phyloP scores from a whole-genome alignment of 1,140 invertebrate species.

The Neoseiulus cucumeris region DNA sequence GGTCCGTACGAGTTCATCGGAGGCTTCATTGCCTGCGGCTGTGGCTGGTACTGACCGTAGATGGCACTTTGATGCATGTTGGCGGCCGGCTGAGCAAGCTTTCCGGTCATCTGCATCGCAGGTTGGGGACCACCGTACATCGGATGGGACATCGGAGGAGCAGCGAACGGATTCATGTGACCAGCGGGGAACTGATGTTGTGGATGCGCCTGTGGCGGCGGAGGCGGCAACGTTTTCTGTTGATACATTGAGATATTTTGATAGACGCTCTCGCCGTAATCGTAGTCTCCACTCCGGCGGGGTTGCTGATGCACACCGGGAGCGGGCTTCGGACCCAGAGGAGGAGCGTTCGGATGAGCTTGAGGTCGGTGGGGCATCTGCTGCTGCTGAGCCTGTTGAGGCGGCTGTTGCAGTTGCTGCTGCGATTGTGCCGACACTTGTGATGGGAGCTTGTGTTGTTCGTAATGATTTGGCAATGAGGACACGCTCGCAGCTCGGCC shows the following conservation, averaged over 20 bases:
- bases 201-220: conserved; percentile 17
- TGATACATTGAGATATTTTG: conserved; percentile 23
- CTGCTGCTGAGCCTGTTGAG: conserved; percentile 22
- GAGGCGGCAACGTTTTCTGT: conserved; percentile 14
- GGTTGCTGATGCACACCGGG: conserved; percentile 18
- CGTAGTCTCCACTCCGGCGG: conserved; percentile 19
- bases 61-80: conserved; percentile 10
- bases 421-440: background rate
- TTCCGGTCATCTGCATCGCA: conserved; percentile 11
- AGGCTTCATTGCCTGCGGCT: background rate
- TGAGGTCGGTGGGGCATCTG: conserved; percentile 17
- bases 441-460: background rate
- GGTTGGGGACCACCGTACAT: background rate
- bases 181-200: conserved; percentile 17
- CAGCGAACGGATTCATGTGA: conserved; percentile 7
- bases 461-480: background rate
- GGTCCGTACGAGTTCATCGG: background rate
- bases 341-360: conserved; percentile 20
- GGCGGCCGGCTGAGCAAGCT: conserved; percentile 13
- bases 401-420: conserved; percentile 18
- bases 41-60: conserved; percentile 1
- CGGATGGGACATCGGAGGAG: background rate
- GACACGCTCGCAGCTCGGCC: background rate
- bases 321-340: conserved; percentile 17
- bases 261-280: conserved; percentile 22